Conservation (phyloP, 2,113 vertebrate species). For the Eudyptes chrysolophus region DNA sequence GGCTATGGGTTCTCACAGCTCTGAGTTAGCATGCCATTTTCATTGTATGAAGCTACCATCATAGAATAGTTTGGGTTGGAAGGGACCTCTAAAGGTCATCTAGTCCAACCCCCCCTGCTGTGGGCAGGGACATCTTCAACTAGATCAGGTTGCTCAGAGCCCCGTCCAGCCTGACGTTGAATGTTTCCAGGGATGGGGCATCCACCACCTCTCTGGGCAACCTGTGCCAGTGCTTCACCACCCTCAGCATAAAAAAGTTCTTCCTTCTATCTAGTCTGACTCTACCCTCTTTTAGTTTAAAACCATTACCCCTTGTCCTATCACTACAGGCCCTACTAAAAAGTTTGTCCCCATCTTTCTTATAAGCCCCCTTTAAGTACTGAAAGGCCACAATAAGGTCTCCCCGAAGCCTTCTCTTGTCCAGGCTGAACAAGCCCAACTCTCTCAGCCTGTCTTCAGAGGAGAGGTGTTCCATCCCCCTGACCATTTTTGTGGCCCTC, state of each 20-base stretch:
- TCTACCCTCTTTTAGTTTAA: background rate
- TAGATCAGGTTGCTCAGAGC: background rate
- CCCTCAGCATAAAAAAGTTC: background rate
- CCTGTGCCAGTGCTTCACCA: background rate
- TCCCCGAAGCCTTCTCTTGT: background rate
- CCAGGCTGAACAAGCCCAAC: background rate
- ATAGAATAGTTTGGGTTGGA: background rate
- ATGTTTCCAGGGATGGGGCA: background rate
- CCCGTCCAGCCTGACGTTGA: background rate
- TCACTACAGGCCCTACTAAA: background rate
- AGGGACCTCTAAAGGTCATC: background rate
- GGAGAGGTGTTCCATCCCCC: background rate
- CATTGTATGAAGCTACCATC: background rate
- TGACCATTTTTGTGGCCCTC: background rate
- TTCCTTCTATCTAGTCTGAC: background rate
- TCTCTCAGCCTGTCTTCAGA: background rate
- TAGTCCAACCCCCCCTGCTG: background rate
- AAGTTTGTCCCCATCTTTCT: background rate
- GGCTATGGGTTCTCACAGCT: background rate
- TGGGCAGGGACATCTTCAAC: background rate
- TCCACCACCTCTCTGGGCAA: background rate
- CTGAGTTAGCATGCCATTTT: background rate
- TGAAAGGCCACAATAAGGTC: background rate
- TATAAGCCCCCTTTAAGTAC: background rate
- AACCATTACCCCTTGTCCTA: background rate